Conservation (phyloP, 2,113 vertebrate genomes). For the Hippoglossus stenolepis region DNA sequence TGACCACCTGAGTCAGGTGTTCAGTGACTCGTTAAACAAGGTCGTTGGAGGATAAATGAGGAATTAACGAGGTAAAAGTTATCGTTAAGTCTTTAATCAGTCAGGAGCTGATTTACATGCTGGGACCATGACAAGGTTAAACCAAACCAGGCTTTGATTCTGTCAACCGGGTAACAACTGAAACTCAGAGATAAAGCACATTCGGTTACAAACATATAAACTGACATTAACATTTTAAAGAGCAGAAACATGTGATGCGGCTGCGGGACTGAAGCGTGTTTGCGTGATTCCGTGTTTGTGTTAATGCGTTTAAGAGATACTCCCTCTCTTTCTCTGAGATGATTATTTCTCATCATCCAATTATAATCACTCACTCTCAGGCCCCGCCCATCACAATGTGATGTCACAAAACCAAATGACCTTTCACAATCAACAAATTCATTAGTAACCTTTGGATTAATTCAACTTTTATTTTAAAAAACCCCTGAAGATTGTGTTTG, state of each 20-base stretch:
- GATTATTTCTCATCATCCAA: slow-evolving; percentile 42
- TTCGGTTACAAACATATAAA: neutral
- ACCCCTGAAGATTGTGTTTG: too few relatives aligned
- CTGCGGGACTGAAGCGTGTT: neutral
- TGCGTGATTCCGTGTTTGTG: slow-evolving; percentile 16
- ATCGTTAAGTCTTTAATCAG: slow-evolving; percentile 66
- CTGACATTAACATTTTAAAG: neutral
- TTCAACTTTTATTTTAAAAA: too few relatives aligned
- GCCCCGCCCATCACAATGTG: neutral
- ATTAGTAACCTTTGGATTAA: too few relatives aligned
- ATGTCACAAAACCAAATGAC: neutral
- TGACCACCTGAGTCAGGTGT: neutral
- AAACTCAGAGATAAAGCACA: neutral
- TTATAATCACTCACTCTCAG: slow-evolving; percentile 5
- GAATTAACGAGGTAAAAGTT: slow-evolving; percentile 47
- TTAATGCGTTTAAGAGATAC: slow-evolving; percentile 47
- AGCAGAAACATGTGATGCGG: neutral
- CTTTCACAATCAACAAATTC: too few relatives aligned
- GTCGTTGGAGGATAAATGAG: slow-evolving; percentile 56
- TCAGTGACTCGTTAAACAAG: slow-evolving; percentile 11
- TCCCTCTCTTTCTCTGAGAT: slow-evolving; percentile 13
- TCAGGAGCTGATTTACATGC: slow-evolving; percentile 52
- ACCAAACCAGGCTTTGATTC: neutral
- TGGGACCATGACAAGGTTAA: slow-evolving; percentile 42
- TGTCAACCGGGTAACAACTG: neutral